Evolutionary conservation across 2,113 vertebrate genomes (phyloP), one percentile per base, ranked within the genome.

Genomic region (Peucedramus taeniatus): DNA sequence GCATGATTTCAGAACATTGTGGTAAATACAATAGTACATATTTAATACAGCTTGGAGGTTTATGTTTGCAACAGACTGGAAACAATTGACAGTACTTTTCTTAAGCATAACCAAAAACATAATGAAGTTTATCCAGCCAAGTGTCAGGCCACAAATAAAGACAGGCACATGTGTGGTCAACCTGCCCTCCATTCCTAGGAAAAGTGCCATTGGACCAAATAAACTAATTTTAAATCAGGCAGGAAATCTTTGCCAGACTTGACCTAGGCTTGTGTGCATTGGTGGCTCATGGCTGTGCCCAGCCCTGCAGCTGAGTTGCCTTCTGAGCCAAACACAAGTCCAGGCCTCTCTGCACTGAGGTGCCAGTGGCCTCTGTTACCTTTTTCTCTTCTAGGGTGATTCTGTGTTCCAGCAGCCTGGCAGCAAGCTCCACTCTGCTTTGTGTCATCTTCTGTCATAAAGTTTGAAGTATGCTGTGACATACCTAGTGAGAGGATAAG

Each of bases 21-120:
- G 83, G 82, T 90, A 87, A 95, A 90, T 90, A 89, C 39, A 92
- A 95, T 54, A 79, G 76, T 72, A 69, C 31, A 42, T 95, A 94
- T 93, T 96, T 97, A 91, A 96, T 95, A 78, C 45, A 71, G 78
- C 79, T 81, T 96, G 82, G 88, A 92, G 86, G 31, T 95, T 96
- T 95, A 59, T 85, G 61, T 87, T 95, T 95, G 60, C 65, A 95
- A 82, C 47, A 93, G 92, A 86, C 93, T 95, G 87, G 94, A 95
- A 97, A 91, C 72, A 96, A 94, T 37, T 86, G 87, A 57, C 89
- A 86, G 63, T 69, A 57, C 82, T 95, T 95, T 94, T 90, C 87
- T 87, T 91, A 71, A 88, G 84, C 85, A 83, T 94, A 89, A 92
- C 74, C 59, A 53, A 94, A 93, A 95, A 49, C 87, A 95, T 90